A percentile compares a stretch with the other conserved stretches of the same genome.
phyloP scores from a whole-genome alignment of 2,113 vertebrate species.

The Anoplopoma fimbria region DNA sequence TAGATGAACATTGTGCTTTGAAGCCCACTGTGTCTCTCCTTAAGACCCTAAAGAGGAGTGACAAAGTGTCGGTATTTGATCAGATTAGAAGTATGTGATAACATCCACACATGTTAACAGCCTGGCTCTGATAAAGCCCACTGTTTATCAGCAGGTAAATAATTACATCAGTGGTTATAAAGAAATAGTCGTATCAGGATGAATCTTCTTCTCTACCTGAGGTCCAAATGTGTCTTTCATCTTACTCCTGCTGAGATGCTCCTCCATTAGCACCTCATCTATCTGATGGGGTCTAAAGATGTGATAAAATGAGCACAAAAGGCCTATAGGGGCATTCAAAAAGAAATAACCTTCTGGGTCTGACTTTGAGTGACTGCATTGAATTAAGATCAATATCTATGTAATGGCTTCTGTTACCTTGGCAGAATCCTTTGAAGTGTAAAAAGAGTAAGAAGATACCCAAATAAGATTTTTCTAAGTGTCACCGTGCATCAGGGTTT shows the following conservation, averaged over 20 bases:
- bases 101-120: background rate
- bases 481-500: conserved; percentile 8
- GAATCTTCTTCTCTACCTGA: background rate
- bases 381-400: conserved; percentile 76
- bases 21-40: background rate
- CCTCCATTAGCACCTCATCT: conserved; percentile 21
- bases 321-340: conserved; percentile 23
- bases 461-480: conserved; percentile 58
- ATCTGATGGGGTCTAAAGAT: conserved; percentile 46
- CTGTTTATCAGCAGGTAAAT: background rate
- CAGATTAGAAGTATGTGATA: background rate
- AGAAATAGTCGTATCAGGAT: background rate
- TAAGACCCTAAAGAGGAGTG: background rate
- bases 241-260: background rate
- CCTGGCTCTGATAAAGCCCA: background rate
- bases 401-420: conserved; percentile 61
- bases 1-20: background rate
- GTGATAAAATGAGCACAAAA: conserved; percentile 66
- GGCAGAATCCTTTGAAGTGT: conserved; percentile 53
- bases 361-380: conserved; percentile 66
- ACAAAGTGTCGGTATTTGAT: no score
- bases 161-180: background rate
- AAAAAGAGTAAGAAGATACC: conserved; percentile 16
- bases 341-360: background rate
- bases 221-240: background rate